Conservation (phyloP, 2,113 vertebrate species). For the Penelope pileata region DNA sequence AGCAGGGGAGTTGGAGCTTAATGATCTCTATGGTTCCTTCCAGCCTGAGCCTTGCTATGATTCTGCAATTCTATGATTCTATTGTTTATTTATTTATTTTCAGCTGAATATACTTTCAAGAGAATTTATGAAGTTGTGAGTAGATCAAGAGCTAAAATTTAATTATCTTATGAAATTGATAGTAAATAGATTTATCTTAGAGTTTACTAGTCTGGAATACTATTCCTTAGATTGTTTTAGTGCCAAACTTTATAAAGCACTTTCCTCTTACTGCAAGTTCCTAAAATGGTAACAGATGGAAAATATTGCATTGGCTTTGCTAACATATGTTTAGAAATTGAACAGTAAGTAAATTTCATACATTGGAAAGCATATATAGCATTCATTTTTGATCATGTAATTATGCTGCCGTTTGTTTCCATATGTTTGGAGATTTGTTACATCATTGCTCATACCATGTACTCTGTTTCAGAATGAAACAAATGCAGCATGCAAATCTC, state of each 20-base stretch:
- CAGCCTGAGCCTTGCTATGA: too few relatives aligned
- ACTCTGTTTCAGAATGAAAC: slow-evolving; percentile 22
- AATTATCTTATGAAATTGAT: not conserved
- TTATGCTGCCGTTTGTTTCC: slow-evolving; percentile 24
- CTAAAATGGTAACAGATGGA: not conserved
- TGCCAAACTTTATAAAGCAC: not conserved
- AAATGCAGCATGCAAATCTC: slow-evolving; percentile 46
- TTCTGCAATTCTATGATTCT: too few relatives aligned
- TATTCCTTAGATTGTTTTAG: not conserved
- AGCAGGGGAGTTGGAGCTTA: too few relatives aligned
- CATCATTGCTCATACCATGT: not conserved
- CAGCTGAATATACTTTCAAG: not conserved
- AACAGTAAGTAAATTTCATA: slow-evolving; percentile 27
- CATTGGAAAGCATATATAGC: slow-evolving; percentile 26
- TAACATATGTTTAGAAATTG: slow-evolving; percentile 38
- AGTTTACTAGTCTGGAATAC: not conserved
- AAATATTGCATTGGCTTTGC: not conserved
- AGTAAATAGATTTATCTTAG: not conserved
- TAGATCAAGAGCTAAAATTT: not conserved
- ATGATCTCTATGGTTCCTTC: too few relatives aligned
- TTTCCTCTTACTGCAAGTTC: slow-evolving; percentile 10
- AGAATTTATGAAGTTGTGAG: not conserved
- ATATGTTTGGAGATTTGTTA: slow-evolving; percentile 34
- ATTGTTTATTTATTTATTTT: not conserved
- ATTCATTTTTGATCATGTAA: slow-evolving; percentile 59